A percentile compares a stretch with the other conserved stretches of the same genome.
These are phyloP conservation scores for Lonchura striata DNA, from an alignment of 2,113 vertebrate genomes.

Conservation along the genomic window DNA sequence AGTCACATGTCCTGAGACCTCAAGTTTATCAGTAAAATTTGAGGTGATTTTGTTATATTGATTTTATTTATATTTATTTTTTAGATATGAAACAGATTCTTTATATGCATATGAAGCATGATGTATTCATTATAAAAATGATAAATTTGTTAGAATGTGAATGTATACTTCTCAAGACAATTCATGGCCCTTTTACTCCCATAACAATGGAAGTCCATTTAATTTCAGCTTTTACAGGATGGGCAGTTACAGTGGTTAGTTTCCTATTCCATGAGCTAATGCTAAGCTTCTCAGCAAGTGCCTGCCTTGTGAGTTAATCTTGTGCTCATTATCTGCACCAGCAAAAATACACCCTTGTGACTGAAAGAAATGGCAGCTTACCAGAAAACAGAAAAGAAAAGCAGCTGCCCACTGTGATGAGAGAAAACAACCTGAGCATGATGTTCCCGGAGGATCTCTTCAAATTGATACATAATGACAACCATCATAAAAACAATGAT, in stretches of 20 bases:
- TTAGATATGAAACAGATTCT: background rate
- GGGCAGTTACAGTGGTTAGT: background rate
- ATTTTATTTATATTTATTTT: background rate
- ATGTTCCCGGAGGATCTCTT: constrained; percentile 19
- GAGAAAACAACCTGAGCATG: constrained; percentile 23
- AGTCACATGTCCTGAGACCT: background rate
- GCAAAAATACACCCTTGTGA: constrained; percentile 7
- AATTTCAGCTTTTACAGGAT: background rate
- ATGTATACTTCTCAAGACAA: background rate
- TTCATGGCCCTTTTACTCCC: background rate
- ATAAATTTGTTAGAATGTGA: background rate
- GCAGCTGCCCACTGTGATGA: constrained; percentile 22
- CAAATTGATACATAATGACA: constrained; percentile 57
- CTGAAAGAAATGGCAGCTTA: constrained; percentile 34
- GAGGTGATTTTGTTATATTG: background rate
- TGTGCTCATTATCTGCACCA: constrained; percentile 5
- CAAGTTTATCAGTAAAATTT: background rate
- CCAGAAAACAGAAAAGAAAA: constrained; percentile 60
- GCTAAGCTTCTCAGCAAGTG: constrained; percentile 27
- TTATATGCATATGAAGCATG: background rate
- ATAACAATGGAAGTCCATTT: background rate
- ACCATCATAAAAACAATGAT: constrained; percentile 32
- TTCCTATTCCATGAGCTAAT: constrained; percentile 3
- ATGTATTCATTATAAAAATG: background rate
- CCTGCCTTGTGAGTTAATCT: constrained; percentile 26